Conservation (phyloP, 2,888 invertebrate genomes). For the Drosophila peninsularis region DNA sequence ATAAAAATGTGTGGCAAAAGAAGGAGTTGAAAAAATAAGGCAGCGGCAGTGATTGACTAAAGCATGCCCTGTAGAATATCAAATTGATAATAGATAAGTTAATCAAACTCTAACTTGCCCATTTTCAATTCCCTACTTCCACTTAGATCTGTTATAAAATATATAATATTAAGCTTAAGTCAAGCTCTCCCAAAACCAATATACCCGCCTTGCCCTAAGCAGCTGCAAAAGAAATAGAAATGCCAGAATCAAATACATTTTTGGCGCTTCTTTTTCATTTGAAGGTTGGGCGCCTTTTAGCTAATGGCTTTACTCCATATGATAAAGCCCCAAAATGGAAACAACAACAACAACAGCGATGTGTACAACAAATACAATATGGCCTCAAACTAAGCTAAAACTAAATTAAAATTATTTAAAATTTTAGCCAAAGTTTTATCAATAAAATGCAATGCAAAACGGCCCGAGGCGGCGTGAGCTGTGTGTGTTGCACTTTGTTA, state of each 20-base stretch:
- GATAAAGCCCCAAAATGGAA: conserved; percentile 44
- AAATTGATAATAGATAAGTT: not conserved
- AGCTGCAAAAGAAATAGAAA: conserved; percentile 43
- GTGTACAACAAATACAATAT: conserved; percentile 16
- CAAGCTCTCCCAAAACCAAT: not conserved
- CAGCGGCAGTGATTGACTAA: not conserved
- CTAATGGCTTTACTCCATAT: conserved; percentile 63
- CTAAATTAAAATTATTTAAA: conserved; percentile 80
- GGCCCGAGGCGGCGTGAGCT: not conserved
- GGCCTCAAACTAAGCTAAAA: conserved; percentile 60
- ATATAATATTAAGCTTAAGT: not conserved
- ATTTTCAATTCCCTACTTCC: not conserved
- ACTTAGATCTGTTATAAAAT: not conserved
- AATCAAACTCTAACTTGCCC: not conserved
- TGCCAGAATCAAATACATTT: conserved; percentile 43
- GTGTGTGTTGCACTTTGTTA: conserved; percentile 50
- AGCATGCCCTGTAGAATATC: conserved; percentile 16
- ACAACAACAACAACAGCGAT: conserved; percentile 21
- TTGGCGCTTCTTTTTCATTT: conserved; percentile 49
- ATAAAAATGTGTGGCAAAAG: conserved; percentile 5
- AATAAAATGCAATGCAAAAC: conserved; percentile 66
- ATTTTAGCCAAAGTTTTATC: conserved; percentile 77
- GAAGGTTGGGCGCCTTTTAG: conserved; percentile 75
- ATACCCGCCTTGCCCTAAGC: conserved; percentile 3
- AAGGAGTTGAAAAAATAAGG: not conserved